Percentiles rank a stretch among this genome's conserved stretches.
Evolutionary conservation across 2,797 vertebrate genomes (phyloP).

Genomic region (Calcarius lapponicus): DNA sequence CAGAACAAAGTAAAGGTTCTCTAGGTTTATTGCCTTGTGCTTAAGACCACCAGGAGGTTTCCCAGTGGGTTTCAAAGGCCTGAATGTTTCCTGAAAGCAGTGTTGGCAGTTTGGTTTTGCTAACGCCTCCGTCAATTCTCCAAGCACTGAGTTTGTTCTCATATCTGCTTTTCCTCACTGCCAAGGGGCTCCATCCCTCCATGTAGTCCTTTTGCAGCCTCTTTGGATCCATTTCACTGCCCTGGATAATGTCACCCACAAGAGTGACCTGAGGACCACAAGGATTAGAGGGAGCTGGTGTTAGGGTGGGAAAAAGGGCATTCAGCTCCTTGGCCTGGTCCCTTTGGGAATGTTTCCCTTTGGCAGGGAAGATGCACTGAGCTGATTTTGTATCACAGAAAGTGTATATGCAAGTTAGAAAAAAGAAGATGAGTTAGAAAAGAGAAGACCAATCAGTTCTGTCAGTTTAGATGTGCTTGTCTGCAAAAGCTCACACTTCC

Average conservation of each 20-base stretch:
- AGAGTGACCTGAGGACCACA: neutral
- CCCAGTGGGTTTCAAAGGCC: neutral
- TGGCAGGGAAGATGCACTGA: neutral
- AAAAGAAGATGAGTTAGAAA: neutral
- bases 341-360: neutral
- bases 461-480: neutral
- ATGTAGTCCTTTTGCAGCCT: neutral
- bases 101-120: neutral
- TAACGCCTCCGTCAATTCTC: accelerated
- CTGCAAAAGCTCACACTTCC: neutral
- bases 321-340: neutral
- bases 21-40: neutral
- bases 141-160: neutral
- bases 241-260: neutral
- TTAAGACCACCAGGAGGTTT: neutral
- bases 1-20: neutral
- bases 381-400: neutral
- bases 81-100: neutral
- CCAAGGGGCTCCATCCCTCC: neutral
- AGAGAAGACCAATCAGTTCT: neutral
- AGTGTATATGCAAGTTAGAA: neutral
- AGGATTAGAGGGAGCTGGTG: neutral
- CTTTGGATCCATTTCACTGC: neutral
- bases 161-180: neutral
- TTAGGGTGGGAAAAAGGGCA: neutral